Base-by-base conservation (phyloP, 2,797 vertebrate genomes). In the Acrossocheilus fasciatus region DNA sequence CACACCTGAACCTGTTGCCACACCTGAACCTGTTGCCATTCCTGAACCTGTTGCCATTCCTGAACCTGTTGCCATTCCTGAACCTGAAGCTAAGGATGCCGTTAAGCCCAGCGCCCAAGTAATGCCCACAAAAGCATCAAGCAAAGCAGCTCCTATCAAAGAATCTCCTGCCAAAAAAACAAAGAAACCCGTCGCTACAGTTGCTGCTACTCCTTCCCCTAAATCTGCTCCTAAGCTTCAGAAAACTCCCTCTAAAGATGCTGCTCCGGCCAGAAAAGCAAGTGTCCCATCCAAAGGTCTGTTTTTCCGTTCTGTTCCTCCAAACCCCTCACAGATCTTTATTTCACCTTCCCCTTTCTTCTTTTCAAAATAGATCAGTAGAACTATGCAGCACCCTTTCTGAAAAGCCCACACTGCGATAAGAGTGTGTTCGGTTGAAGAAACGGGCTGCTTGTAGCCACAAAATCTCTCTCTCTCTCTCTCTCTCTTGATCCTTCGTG, bases 261-360 rank as follows among this genome's bases (percentile, higher is more conserved):
- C 89, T 50, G 88, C 88, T 76, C 89, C 90, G 50, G 83, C 82
- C 83, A 91, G 90, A 92, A 92, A 92, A 89, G 81, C 91, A 88
- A 89, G 88, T 75, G 66, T 77, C 86, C 79, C 88, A 52, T 74
- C 82, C 86, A 92, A 92, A 93, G 92, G 92, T 93, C 91, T 92
- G 92, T 93, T 87, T 91, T 88, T 89, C 85, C 30, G 45, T 90
- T 87, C 87, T 91, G 80, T 91, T 89, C 83, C 83, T 89, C 85
- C 66, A 91, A 84, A 74, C 85, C 72, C 77, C 73, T 78, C 74
- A 74, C 77, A 80, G 69, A 70, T 78, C 64, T 82, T 62, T 85
- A 41, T 84, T 86, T 85, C 87, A 80, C 87, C 84, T 78, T 88
- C 47, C 57, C 59, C 59, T 78, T 59, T 76, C 62, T 87, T 86